phyloP scores from a whole-genome alignment of 2,888 invertebrate species.

The Campoletis raptor region DNA sequence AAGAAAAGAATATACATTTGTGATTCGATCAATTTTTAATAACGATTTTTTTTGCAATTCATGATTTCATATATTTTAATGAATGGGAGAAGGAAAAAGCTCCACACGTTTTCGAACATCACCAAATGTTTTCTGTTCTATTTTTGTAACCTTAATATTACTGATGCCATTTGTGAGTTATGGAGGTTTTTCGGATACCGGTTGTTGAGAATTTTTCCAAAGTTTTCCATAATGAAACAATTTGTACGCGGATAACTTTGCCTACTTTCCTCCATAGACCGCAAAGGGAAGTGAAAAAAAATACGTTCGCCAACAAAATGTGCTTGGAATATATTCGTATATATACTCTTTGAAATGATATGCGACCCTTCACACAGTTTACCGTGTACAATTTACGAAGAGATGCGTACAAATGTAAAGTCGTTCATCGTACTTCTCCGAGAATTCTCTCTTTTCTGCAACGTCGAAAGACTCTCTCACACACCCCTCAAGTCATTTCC shows the following conservation, averaged over 20 bases:
- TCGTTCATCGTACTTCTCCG: neutral
- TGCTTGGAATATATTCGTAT: conserved; percentile 53
- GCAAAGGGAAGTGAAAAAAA: neutral
- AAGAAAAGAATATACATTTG: neutral
- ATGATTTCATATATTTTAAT: neutral
- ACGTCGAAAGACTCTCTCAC: neutral
- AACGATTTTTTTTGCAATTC: neutral
- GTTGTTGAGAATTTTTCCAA: neutral
- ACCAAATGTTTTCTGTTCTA: neutral
- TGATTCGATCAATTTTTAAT: neutral
- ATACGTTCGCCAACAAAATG: conserved; percentile 17
- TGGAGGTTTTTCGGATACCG: neutral
- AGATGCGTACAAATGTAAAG: conserved; percentile 8
- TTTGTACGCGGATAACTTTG: conserved; percentile 2
- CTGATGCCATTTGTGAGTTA: neutral
- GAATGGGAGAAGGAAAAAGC: neutral
- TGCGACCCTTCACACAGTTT: conserved; percentile 25
- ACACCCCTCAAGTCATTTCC: conserved; percentile 26
- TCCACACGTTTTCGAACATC: neutral
- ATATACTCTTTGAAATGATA: conserved; percentile 47
- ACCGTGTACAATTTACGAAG: conserved; percentile 38
- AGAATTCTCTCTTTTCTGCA: conserved; percentile 2
- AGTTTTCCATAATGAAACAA: conserved; percentile 25
- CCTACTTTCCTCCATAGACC: neutral
- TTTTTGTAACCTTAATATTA: neutral